These are phyloP conservation scores for Fulica atra DNA, from an alignment of 2,113 vertebrate genomes.

Conservation along the genomic window DNA sequence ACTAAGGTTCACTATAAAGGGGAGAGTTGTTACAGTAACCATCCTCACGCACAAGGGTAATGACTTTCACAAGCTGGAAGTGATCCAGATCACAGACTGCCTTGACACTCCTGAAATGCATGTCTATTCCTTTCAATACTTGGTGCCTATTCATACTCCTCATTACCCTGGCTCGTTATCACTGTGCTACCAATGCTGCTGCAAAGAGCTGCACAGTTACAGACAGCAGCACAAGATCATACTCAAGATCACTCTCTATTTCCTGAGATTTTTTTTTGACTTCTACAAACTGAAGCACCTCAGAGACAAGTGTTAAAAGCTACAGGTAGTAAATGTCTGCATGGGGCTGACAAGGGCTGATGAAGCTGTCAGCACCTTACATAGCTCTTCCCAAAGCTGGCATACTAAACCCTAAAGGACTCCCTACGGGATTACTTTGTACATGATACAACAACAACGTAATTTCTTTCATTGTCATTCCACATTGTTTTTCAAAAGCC, in stretches of 20 bases:
- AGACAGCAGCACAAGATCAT: not conserved
- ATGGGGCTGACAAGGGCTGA: not conserved
- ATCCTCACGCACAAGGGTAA: not conserved
- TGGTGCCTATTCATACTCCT: not conserved
- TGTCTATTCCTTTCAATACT: not conserved
- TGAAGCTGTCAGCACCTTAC: not conserved
- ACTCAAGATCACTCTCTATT: not conserved
- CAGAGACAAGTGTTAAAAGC: not conserved
- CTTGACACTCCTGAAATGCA: not conserved
- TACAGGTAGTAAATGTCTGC: not conserved
- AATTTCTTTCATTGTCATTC: not conserved
- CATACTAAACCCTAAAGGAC: not conserved
- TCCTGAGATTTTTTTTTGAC: not conserved
- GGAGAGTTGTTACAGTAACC: not conserved
- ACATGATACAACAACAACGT: not conserved
- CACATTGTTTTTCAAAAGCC: not conserved
- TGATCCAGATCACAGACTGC: not conserved
- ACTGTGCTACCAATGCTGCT: not conserved
- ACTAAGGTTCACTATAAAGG: rapidly evolving
- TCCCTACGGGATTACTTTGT: not conserved
- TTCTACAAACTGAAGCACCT: not conserved
- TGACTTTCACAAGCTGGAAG: not conserved
- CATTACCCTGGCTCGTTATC: not conserved
- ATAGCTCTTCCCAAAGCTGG: not conserved
- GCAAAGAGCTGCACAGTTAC: not conserved